phyloP scores from a whole-genome alignment of 2,113 vertebrate genomes.

The Opisthocomus hoazin region DNA sequence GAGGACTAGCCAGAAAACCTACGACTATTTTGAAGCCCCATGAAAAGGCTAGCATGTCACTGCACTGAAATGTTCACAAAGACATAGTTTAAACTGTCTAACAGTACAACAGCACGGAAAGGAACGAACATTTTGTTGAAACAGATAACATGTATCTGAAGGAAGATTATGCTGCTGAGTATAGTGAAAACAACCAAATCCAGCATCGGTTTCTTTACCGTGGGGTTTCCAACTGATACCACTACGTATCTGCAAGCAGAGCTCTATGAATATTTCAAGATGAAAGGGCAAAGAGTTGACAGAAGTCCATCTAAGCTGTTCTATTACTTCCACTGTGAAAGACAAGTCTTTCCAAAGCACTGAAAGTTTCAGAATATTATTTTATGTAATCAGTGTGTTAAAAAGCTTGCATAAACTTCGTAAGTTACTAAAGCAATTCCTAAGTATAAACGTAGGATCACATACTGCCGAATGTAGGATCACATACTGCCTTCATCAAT shows the following conservation, averaged over 20 bases:
- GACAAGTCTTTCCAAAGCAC: not conserved
- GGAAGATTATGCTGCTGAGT: not conserved
- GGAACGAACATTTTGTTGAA: not conserved
- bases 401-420: not conserved
- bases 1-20: not conserved
- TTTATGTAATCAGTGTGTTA: not conserved
- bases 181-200: not conserved
- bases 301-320: not conserved
- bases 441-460: not conserved
- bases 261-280: conserved; percentile 51
- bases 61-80: not conserved
- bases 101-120: not conserved
- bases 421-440: not conserved
- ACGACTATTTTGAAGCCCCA: not conserved
- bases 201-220: not conserved
- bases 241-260: not conserved
- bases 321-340: not conserved
- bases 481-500: accelerated
- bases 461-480: accelerated
- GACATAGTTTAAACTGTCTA: not conserved
- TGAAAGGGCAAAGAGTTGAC: not conserved
- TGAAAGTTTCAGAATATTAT: not conserved
- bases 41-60: not conserved
- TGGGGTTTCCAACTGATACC: not conserved
- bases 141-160: not conserved